Conservation (phyloP, 2,113 vertebrate species). For the Leptobrachium leishanense region DNA sequence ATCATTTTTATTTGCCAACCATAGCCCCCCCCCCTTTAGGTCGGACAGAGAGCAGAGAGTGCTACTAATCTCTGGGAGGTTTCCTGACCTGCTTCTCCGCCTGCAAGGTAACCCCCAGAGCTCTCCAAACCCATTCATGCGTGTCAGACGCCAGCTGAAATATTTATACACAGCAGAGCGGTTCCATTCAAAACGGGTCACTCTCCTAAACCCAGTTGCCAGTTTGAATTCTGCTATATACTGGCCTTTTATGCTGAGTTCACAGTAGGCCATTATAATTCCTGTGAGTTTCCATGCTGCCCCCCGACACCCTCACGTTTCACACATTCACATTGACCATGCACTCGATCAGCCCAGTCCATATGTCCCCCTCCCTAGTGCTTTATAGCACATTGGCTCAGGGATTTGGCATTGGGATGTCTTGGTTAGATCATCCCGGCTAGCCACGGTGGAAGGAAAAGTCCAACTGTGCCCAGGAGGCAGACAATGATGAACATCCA, state of each 20-base stretch:
- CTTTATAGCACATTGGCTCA: conserved; percentile 49
- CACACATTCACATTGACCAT: conserved; percentile 6
- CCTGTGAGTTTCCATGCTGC: background rate
- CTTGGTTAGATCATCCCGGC: conserved; percentile 85
- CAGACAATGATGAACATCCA: conserved; percentile 97
- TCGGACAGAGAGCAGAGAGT: conserved; percentile 13
- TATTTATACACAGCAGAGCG: conserved; percentile 36
- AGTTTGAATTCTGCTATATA: too few relatives aligned
- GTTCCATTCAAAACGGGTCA: background rate
- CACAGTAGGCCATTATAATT: too few relatives aligned
- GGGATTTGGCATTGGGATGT: background rate
- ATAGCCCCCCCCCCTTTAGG: background rate
- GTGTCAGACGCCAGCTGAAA: conserved; percentile 19
- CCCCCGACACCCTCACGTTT: background rate
- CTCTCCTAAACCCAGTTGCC: too few relatives aligned
- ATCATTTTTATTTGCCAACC: conserved; percentile 22
- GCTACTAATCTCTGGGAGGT: background rate
- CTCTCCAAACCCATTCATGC: conserved; percentile 28
- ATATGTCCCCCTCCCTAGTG: conserved; percentile 24
- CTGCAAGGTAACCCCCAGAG: conserved; percentile 12
- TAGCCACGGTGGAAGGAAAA: conserved; percentile 95
- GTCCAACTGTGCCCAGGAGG: conserved; percentile 89
- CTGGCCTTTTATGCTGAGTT: too few relatives aligned
- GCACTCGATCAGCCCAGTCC: background rate
- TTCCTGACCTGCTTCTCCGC: conserved; percentile 2